These are phyloP conservation scores for Stegodyphus mimosarum DNA, from an alignment of 1,140 invertebrate species.

Conservation along the genomic window DNA sequence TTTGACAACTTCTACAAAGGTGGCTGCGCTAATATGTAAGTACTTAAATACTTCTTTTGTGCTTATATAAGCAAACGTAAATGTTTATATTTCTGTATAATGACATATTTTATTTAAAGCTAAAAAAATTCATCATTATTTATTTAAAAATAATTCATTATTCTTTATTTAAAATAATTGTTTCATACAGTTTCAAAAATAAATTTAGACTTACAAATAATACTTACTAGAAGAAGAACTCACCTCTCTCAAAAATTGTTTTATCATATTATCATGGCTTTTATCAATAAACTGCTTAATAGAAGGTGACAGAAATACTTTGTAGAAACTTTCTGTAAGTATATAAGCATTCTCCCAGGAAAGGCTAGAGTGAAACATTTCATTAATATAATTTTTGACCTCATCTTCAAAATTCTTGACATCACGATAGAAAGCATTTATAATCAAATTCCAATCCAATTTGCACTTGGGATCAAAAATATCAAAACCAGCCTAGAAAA, in stretches of 20 bases:
- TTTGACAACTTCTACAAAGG: too few relatives aligned
- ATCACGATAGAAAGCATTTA: conserved; percentile 15
- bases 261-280: conserved; percentile 31
- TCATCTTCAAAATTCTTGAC: conserved; percentile 35
- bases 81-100: too few relatives aligned
- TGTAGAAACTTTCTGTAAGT: conserved; percentile 29
- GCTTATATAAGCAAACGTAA: too few relatives aligned
- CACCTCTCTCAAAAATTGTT: conserved; percentile 36
- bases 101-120: too few relatives aligned
- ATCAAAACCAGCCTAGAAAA: conserved; percentile 3
- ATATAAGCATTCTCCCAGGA: conserved; percentile 39
- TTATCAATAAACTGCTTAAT: conserved; percentile 34
- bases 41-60: too few relatives aligned
- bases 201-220: too few relatives aligned
- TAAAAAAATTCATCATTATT: too few relatives aligned
- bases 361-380: conserved; percentile 11
- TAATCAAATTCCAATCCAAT: conserved; percentile 14
- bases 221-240: neutral
- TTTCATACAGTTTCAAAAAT: too few relatives aligned
- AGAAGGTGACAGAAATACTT: neutral
- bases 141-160: too few relatives aligned
- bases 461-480: conserved; percentile 3
- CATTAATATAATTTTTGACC: conserved; percentile 7
- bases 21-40: too few relatives aligned
- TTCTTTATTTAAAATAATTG: too few relatives aligned